Conservation (phyloP, 2,113 vertebrate species). For the Actinemys pallida region DNA sequence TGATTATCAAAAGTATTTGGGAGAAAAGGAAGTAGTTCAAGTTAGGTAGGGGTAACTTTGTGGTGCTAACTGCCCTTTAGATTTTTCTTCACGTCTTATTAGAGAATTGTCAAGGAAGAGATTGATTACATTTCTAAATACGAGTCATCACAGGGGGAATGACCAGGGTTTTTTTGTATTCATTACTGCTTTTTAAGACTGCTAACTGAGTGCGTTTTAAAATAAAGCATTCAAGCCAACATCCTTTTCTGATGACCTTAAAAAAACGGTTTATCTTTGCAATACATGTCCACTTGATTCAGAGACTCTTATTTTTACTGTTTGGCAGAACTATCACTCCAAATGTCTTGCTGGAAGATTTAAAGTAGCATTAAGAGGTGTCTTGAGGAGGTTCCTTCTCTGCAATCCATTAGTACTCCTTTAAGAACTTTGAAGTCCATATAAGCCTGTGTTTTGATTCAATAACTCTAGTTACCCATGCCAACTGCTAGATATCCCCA, state of each 20-base stretch:
- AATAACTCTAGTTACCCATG: conserved; percentile 73
- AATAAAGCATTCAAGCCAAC: conserved; percentile 40
- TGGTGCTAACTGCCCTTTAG: conserved; percentile 53
- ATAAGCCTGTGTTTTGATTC: conserved; percentile 53
- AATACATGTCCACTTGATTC: conserved; percentile 71
- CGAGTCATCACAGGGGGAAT: conserved; percentile 53
- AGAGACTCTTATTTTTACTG: conserved; percentile 70
- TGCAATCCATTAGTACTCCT: conserved; percentile 68
- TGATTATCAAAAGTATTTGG: conserved; percentile 60
- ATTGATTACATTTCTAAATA: conserved; percentile 40
- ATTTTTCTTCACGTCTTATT: conserved; percentile 69
- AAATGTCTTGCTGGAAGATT: conserved; percentile 61
- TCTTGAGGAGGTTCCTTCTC: conserved; percentile 44
- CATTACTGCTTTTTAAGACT: conserved; percentile 16
- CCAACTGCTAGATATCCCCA: conserved; percentile 70
- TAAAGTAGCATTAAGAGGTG: conserved; percentile 69
- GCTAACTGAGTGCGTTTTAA: conserved; percentile 18
- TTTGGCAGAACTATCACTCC: conserved; percentile 54
- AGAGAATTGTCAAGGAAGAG: conserved; percentile 56
- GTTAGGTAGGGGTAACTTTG: conserved; percentile 14
- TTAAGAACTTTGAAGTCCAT: conserved; percentile 25
- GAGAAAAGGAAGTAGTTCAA: conserved; percentile 65
- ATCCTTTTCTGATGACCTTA: not conserved
- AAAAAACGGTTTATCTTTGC: conserved; percentile 65
- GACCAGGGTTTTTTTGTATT: conserved; percentile 40